Base-by-base conservation (phyloP, 2,888 invertebrate species). In the Caenorhabditis sp. region DNA sequence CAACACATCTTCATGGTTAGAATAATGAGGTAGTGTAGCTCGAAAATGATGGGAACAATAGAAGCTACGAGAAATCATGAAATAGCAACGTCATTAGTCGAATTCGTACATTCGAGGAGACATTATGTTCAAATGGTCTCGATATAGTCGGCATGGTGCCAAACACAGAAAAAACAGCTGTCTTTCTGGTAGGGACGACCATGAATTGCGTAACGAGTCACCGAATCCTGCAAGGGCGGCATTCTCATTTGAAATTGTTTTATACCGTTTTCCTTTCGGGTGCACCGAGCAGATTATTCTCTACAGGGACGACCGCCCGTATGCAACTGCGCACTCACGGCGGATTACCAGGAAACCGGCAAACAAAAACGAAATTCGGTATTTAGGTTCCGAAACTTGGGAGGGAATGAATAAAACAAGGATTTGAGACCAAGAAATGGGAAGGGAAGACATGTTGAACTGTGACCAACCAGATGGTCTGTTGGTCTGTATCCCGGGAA, bases 201-300 rank as follows among this genome's bases (percentile, higher is more conserved):
- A 31, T 59, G 26, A 58, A 47, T 79, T 79, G 47, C 70, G 79
- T 58, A 79, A 79, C 70, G 63, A 70, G 77, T 68, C 68, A 76
- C 69, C 69, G 68, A 76, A 68, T 69, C 24, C 19, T n/a, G n/a
- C n/a, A n/a, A 16, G 63, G 63, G 35, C 79, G 79, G 79, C 63
- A 59, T 59, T 54, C 22, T 41, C 59, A 70, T 79, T 79, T 79
- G 70, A 79, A 79, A 79, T 58, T 44, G 54, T 14, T 49, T 7
- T 63, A 70, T 77, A 69, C 28, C 63, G 38, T 47, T 47, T 47
- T 19, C 47, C 19, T 44, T 44, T 47, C 10, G 19, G 68, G 61
- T 61, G 77, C 59, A 76, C 58, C 47, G 75, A 56, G 69, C 69
- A 56, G 54, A 66, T 66, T 66, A 66, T 44, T 63, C 63, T n/a